phyloP scores from a whole-genome alignment of 30 jellyfish, hydroid and myxozoan species.

The Hydractinia echinata region DNA sequence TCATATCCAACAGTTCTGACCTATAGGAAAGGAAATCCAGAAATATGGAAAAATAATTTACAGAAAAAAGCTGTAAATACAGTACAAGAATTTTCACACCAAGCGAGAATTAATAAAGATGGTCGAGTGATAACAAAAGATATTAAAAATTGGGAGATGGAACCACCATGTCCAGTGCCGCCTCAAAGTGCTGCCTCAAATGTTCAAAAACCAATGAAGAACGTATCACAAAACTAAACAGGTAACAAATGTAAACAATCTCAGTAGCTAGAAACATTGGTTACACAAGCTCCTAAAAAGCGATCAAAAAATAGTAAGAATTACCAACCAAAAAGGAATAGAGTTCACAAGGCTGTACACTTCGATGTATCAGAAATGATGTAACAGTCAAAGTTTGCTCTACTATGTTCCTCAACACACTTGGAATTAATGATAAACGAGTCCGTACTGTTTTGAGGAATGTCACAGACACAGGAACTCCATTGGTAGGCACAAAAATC shows the following conservation, averaged over 20 bases:
- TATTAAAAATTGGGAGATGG: background rate
- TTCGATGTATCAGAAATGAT: no score
- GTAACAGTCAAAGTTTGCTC: constrained; percentile 2
- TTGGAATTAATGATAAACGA: constrained; percentile 6
- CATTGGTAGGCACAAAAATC: no score
- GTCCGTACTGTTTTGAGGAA: background rate
- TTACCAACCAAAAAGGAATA: background rate
- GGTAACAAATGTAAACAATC: background rate
- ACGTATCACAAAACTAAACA: background rate
- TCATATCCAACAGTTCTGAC: constrained; percentile 1
- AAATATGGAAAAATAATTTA: background rate
- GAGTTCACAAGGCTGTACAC: constrained; percentile 2
- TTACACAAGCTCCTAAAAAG: background rate
- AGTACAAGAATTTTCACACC: background rate
- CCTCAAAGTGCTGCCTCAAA: background rate
- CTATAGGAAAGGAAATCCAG: constrained; percentile 8
- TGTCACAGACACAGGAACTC: constrained; percentile 7
- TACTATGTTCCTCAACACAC: constrained; percentile 3
- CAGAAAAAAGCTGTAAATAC: constrained; percentile 9
- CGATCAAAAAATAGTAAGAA: background rate
- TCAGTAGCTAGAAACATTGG: background rate
- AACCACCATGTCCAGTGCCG: constrained; percentile 12
- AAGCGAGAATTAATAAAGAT: background rate
- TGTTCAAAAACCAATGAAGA: background rate
- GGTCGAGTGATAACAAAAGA: background rate